Evolutionary conservation across 2,797 vertebrate species (phyloP), one percentile per base, ranked within the genome.

Genomic region (Pelobates cultripes): DNA sequence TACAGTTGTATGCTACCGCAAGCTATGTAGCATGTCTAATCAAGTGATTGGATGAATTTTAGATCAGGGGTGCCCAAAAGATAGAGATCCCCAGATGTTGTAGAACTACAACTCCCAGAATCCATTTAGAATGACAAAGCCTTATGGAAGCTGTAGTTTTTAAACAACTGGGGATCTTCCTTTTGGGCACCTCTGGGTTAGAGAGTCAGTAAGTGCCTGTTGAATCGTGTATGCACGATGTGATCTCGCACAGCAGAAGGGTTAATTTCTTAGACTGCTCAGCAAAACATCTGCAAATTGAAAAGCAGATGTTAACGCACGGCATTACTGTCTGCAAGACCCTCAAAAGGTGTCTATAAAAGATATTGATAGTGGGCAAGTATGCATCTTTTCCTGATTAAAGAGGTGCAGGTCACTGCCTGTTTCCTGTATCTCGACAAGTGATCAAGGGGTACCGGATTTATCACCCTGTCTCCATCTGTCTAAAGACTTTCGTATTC

Each of bases 371-470:
- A 43, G 70, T 63, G 61, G 63, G 63, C 70, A 43, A 53, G 4
- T 7, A 63, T 75, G 28, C 76, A 73, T 74, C 80, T 82, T 82
- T 70, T 78, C 67, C 63, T 78, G 64, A 74, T 83, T 83, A 83
- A 1, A 70, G 15, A 63, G 70, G 76, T 63, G 43, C 76, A 78
- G 76, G 76, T 83, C 81, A 78, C 15, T 67, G 70, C 43, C 70
- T 77, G 81, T 78, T 75, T 45, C 7, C 55, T 9, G 55, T n/a
- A 67, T 71, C 74, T 77, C 68, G 57, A 66, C 45, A 75, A 82
- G 44, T 47, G 42, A 83, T 78, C 81, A 83, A 73, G 43, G 43
- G 43, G 60, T 66, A 40, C 60, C 41, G 57, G 60, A 76, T 76
- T 70, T 17, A 70, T 70, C 47, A 44, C 41, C 40, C 68, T 44